Evolutionary conservation across 2,797 vertebrate species (phyloP), one percentile per base, ranked within the genome.

Genomic region (Phrynocephalus vlangalii): DNA sequence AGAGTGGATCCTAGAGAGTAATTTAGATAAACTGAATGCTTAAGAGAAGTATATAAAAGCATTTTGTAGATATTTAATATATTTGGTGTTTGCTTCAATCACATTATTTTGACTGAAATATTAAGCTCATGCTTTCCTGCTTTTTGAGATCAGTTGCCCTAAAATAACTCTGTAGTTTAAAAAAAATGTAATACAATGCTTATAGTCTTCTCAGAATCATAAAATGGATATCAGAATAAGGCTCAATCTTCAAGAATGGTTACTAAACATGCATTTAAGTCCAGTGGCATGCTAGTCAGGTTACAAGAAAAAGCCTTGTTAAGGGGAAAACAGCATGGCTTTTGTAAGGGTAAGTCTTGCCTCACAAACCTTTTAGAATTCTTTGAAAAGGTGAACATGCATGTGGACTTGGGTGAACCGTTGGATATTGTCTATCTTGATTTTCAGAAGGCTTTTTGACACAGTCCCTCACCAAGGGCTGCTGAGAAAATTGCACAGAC

Each of bases 11-110:
- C 72, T 78, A 50, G 82, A 89, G 89, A 0, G 8, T 87, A 79
- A 78, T 50, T 82, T 60, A 85, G 0, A 44, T 66, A 76, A 89
- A 89, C 30, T 68, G 44, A 84, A 89, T 71, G 0, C 9, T 87
- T 88, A 88, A 76, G 83, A n/a, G 60, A 1, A 2, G 6, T 80
- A 2, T 89, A 20, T 70, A 76, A 9, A 67, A 50, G 3, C 84
- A 52, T 22, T 85, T 75, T 70, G 44, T 6, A 1, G 1, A 15
- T 24, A 66, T 15, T 24, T 11, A 82, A 76, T 66, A 84, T 73
- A 38, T 73, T 0, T 85, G 38, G 38, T 91, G 1, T 70, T 78
- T 71, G 33, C 15, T 71, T 68, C 82, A 86, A 6, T 89, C 82
- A 48, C 6, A 3, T 48, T 87, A 11, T 6, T 86, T 79, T 56